These are phyloP conservation scores for Colossoma macropomum DNA, from an alignment of 2,113 vertebrate genomes.

Conservation along the genomic window DNA sequence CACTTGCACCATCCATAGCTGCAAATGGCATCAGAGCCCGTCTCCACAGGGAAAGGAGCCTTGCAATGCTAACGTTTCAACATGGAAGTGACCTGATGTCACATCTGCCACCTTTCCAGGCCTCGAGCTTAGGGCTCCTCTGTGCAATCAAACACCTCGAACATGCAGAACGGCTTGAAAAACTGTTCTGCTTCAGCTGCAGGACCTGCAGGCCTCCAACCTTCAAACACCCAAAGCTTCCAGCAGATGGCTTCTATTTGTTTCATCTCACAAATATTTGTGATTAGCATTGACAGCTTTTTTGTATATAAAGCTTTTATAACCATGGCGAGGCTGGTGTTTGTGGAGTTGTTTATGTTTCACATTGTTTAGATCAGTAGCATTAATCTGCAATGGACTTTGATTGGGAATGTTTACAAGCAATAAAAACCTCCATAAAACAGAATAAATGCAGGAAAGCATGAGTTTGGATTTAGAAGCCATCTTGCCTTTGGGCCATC, in stretches of 20 bases:
- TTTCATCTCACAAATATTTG: constrained; percentile 58
- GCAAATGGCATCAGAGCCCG: neutral
- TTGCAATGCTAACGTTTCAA: constrained; percentile 50
- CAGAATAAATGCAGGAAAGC: neutral
- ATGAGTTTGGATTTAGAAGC: neutral
- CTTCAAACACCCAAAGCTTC: neutral
- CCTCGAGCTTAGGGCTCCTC: neutral
- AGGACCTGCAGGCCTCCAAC: neutral
- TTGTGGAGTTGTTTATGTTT: neutral
- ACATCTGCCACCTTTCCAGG: neutral
- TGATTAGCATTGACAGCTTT: constrained; percentile 6
- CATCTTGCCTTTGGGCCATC: too few species aligned
- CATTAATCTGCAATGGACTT: neutral
- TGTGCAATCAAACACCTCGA: constrained; percentile 23
- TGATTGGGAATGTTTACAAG: constrained; percentile 19
- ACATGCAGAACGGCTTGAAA: neutral
- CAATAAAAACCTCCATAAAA: neutral
- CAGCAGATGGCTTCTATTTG: constrained; percentile 59
- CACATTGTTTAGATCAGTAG: constrained; percentile 4
- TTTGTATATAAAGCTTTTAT: constrained; percentile 1
- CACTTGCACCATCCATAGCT: constrained; percentile 44
- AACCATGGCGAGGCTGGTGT: neutral
- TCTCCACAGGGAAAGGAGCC: constrained; percentile 25
- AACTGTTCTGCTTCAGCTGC: neutral
- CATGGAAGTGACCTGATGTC: constrained; percentile 13